phyloP scores from a whole-genome alignment of 2,888 invertebrate species.

The Icerya purchasi region DNA sequence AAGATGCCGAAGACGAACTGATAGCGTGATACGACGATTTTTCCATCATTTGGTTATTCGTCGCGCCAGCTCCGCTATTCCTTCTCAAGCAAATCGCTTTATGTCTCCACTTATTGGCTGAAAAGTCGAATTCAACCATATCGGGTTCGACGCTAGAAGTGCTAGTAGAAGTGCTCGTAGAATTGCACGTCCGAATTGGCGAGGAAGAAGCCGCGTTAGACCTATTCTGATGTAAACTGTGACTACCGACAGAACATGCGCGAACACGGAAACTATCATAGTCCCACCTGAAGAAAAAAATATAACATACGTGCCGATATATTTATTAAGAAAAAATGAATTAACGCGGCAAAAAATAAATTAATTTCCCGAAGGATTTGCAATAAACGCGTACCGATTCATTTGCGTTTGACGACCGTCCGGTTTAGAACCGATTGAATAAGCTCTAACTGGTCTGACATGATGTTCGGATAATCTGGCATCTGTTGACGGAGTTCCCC shows the following conservation, averaged over 20 bases:
- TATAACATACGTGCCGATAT: neutral
- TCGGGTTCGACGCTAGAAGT: slow-evolving; percentile 41
- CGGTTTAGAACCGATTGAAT: slow-evolving; percentile 66
- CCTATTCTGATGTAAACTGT: slow-evolving; percentile 20
- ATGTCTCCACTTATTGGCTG: slow-evolving; percentile 20
- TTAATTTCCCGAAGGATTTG: too few species aligned
- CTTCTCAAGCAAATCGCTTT: slow-evolving; percentile 11
- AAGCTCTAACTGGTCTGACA: slow-evolving; percentile 47
- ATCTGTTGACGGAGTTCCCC: slow-evolving; percentile 63
- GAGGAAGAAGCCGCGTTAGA: slow-evolving; percentile 12
- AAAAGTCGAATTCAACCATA: slow-evolving; percentile 63
- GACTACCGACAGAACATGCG: slow-evolving; percentile 57
- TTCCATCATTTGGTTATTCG: neutral
- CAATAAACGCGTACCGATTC: too few species aligned
- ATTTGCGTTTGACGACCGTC: too few species aligned
- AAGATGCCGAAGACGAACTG: slow-evolving; percentile 18
- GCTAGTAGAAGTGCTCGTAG: slow-evolving; percentile 26
- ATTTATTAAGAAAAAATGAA: neutral
- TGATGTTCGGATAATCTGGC: slow-evolving; percentile 53
- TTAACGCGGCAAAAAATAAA: neutral
- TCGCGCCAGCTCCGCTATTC: slow-evolving; percentile 5
- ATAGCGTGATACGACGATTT: slow-evolving; percentile 15
- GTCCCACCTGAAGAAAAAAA: slow-evolving; percentile 8
- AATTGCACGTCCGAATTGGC: slow-evolving; percentile 18
- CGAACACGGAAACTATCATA: slow-evolving; percentile 31